phyloP scores from a whole-genome alignment of 2,888 invertebrate genomes.

The Tipula unca region DNA sequence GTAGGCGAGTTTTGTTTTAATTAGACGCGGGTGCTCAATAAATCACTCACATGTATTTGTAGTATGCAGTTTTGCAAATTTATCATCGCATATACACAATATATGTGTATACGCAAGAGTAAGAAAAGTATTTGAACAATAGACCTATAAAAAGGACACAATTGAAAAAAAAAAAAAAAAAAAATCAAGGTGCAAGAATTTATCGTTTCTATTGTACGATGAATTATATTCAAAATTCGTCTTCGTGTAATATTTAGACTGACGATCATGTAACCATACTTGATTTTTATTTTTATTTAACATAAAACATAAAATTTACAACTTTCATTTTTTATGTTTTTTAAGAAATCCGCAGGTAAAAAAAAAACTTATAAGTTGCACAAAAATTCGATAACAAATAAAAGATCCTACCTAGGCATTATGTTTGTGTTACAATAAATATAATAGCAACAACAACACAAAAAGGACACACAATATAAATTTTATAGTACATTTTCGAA shows the following conservation, averaged over 20 bases:
- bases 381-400: background rate
- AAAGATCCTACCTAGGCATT: background rate
- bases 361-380: background rate
- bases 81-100: background rate
- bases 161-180: background rate
- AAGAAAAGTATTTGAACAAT: background rate
- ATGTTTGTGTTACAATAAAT: background rate
- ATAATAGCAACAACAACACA: background rate
- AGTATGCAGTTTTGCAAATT: background rate
- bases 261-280: slow-evolving; percentile 8
- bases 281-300: background rate
- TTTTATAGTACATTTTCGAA: background rate
- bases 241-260: background rate
- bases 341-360: background rate
- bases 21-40: background rate
- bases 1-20: background rate
- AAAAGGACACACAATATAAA: background rate
- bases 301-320: background rate
- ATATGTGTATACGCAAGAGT: background rate
- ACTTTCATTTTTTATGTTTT: slow-evolving; percentile 2
- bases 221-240: background rate
- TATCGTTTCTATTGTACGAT: background rate
- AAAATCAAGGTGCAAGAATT: background rate
- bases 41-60: background rate
- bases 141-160: background rate